Base-by-base conservation (phyloP, 2,113 vertebrate species). In the Myrmecobius fasciatus region DNA sequence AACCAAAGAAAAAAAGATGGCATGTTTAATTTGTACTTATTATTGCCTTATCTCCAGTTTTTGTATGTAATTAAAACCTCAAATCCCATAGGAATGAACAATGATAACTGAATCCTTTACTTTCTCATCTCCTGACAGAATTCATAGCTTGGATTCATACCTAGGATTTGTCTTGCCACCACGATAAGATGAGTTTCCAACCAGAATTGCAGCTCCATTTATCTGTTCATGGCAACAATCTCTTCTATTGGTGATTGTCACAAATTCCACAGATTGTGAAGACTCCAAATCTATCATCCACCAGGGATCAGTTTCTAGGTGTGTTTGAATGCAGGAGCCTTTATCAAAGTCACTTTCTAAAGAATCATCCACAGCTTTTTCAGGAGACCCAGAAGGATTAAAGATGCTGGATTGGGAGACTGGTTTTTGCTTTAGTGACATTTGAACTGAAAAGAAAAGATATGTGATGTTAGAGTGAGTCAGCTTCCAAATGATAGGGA, bases 391-490 rank as follows among this genome's bases (percentile, higher is more conserved):
- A 2, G 46, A 49, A 8, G 46, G 46, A 56, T 54, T 47, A 46
- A 47, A 54, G 14, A 20, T 91, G 46, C 25, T 91, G 20, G 53
- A 54, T 52, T 97, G 97, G 17, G 91, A 91, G 3, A 96, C 52
- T 83, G 36, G 20, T 24, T 92, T 88, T 88, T 94, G 94, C 25
- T 91, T 53, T 3, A 89, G 75, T 28, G 97, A 96, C 28, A 97
- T 67, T 96, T 97, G 12, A 94, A 28, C 52, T 96, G 97, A 43
- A 89, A 93, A 53, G 43, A 36, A 43, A 48, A 93, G 89, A 89
- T 47, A 31, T 36, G 10, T 31, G 47, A 25, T 48, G 20, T 48
- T 52, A 46, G 6, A 43, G 67, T 83, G 67, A 83, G 20, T 83
- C n/a, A 93, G 26, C 17, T 24, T 20, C 47, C 14, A 53, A 12